phyloP scores from a whole-genome alignment of 2,888 invertebrate species.

The Macrosoma leucophasiata region DNA sequence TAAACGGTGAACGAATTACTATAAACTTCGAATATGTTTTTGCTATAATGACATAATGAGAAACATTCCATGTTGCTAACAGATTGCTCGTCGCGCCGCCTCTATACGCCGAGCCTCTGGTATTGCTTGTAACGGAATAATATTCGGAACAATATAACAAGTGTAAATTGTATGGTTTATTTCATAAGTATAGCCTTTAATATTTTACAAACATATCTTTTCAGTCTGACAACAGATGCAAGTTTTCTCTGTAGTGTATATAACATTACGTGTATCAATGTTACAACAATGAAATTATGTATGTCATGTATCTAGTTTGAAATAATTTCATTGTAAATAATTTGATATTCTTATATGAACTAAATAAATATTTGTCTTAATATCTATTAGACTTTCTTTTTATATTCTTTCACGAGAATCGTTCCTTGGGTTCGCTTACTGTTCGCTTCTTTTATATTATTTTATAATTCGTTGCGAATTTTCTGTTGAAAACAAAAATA shows the following conservation, averaged over 20 bases:
- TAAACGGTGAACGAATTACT: too few relatives aligned
- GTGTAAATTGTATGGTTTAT: constrained; percentile 58
- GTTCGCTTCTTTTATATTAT: too few relatives aligned
- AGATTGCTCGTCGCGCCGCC: constrained; percentile 32
- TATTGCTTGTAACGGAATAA: constrained; percentile 44
- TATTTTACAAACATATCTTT: constrained; percentile 65
- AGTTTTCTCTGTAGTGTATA: constrained; percentile 74
- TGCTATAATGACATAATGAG: constrained; percentile 41
- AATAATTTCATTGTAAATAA: constrained; percentile 74
- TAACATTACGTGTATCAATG: constrained; percentile 62
- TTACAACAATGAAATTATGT: constrained; percentile 70
- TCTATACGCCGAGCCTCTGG: constrained; percentile 26
- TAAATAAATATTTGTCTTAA: constrained; percentile 75
- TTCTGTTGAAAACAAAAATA: too few relatives aligned
- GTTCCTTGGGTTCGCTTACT: too few relatives aligned
- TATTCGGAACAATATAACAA: constrained; percentile 64
- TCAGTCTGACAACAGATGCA: constrained; percentile 68
- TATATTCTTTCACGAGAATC: constrained; percentile 5
- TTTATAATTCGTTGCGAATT: too few relatives aligned
- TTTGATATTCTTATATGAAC: constrained; percentile 70
- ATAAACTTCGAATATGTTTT: constrained; percentile 27
- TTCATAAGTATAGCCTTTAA: constrained; percentile 66
- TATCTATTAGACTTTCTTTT: constrained; percentile 46
- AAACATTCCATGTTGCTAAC: constrained; percentile 68
- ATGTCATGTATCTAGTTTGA: constrained; percentile 57